Base-by-base conservation (phyloP, 2,797 vertebrate genomes). In the Taenioides sp. region DNA sequence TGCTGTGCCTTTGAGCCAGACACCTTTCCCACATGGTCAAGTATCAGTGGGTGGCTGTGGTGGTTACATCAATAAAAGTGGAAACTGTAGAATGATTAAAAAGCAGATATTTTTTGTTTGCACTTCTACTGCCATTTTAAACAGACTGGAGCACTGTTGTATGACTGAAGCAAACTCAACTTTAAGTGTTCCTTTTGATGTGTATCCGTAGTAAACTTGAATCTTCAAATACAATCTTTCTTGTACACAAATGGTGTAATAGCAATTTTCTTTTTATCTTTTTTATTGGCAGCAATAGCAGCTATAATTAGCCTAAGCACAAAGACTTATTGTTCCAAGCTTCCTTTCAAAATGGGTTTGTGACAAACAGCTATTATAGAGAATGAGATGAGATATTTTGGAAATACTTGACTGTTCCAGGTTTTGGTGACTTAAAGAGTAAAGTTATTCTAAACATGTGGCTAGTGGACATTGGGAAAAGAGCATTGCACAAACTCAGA, bases 401-500 rank as follows among this genome's bases (percentile, higher is more conserved):
- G 5, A 27, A 27, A 60, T 28, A 60, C 58, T 60, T 31, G 16
- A 28, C 2, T 17, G 57, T 16, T 16, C 4, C 12, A 16, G 4
- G 43, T 28, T 59, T 59, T 59, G 57, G 2, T 27, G 7, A 11
- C 1, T 27, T 11, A 22, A 54, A 9, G 52, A 54, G 2, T 22
- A 55, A 28, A 2, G 7, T 59, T 6, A 22, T 37, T 31, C 60
- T n/a, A 40, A 63, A 63, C 18, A 5, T 18, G 9, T 28, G 27
- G 5, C 10, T 34, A 7, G 18, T 40, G 61, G n/a, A 17, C 11
- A 59, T 6, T 37, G 23, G 37, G n/a, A 47, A 55, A 55, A 25
- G n/a, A 7, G 12, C 40, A 10, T 25, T 17, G 43, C 43, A 65
- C 23, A 65, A 50, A 65, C 16, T 58, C 73, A 72, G 17, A 55